These are phyloP conservation scores for Chaunax sp. DNA, from an alignment of 2,797 vertebrate species.

Conservation along the genomic window DNA sequence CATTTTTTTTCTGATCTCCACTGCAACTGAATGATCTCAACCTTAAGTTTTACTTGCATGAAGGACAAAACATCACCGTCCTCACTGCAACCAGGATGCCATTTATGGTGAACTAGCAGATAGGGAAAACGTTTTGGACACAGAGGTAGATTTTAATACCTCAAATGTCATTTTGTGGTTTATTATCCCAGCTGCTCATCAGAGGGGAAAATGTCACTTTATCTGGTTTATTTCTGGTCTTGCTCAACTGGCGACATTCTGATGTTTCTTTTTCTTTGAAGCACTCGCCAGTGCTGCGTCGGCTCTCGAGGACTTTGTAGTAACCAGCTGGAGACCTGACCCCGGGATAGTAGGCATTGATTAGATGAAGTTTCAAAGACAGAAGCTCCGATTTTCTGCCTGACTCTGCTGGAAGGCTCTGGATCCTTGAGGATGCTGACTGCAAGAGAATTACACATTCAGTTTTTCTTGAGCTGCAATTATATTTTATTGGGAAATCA, in stretches of 20 bases:
- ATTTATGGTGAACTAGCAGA: constrained; percentile 18
- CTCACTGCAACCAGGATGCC: background rate
- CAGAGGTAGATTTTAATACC: constrained; percentile 4
- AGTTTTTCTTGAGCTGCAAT: background rate
- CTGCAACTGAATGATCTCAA: background rate
- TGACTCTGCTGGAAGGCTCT: constrained; percentile 18
- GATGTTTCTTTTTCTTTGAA: constrained; percentile 72
- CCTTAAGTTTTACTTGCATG: background rate
- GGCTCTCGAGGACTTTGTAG: constrained; percentile 53
- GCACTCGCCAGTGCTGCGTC: constrained; percentile 39
- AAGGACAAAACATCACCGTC: background rate
- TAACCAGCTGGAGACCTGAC: constrained; percentile 42
- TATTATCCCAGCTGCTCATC: constrained; percentile 79
- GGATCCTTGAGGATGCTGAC: constrained; percentile 33
- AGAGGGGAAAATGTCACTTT: constrained; percentile 44
- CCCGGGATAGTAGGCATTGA: constrained; percentile 12
- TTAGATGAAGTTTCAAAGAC: constrained; percentile 40
- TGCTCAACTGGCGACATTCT: constrained; percentile 51
- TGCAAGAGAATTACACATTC: constrained; percentile 12
- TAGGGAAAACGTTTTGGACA: constrained; percentile 2
- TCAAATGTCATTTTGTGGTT: constrained; percentile 54
- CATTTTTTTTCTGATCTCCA: background rate
- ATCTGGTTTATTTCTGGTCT: constrained; percentile 71
- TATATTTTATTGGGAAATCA: constrained; percentile 7
- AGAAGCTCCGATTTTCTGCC: constrained; percentile 19